Base-by-base conservation (phyloP, 2,113 vertebrate species). In the Thinocorus orbignyianus region DNA sequence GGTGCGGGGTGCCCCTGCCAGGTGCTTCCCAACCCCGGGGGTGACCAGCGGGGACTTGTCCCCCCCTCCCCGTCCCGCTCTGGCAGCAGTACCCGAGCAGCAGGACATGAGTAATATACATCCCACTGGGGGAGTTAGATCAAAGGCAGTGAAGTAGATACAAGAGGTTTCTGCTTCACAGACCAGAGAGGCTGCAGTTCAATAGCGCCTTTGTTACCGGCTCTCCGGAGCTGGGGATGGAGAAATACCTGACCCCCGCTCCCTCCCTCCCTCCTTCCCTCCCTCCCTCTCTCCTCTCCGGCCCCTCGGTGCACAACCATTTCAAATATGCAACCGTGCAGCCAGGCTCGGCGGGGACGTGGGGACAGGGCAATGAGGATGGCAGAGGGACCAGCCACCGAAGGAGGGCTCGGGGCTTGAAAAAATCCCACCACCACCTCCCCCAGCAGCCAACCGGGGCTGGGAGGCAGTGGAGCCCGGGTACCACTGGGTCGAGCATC, bases 171-270 rank as follows among this genome's bases (percentile, higher is more conserved):
- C 98, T 99, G 98, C 98, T 97, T 97, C 98, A 97, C 97, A 92
- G 97, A 97, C 96, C 97, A 97, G 97, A 98, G 97, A 95, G 97
- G 97, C 97, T 90, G 97, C 97, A 96, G 95, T 97, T 99, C 98
- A 99, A 99, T 98, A 98, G 98, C 97, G 98, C 98, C 98, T 99
- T 99, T 99, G 99, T 99, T 99, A 98, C 95, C 95, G 97, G 97
- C 96, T 98, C 97, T 83, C 94, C 93, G 92, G 97, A 98, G 98
- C 97, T 86, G 65, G 97, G 97, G 92, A 96, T 97, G 98, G 97
- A 98, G 98, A 98, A 98, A 98, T 99, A 99, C 99, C 99, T 99
- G 99, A 98, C 98, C 97, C 96, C 92, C 93, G 19, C 22, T 31
- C 81, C 64, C 55, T 35, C 69, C 46, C 46, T 46, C 46, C 46